Base-by-base conservation (phyloP, 1,140 invertebrate genomes). In the Dendroctonus ponderosae region DNA sequence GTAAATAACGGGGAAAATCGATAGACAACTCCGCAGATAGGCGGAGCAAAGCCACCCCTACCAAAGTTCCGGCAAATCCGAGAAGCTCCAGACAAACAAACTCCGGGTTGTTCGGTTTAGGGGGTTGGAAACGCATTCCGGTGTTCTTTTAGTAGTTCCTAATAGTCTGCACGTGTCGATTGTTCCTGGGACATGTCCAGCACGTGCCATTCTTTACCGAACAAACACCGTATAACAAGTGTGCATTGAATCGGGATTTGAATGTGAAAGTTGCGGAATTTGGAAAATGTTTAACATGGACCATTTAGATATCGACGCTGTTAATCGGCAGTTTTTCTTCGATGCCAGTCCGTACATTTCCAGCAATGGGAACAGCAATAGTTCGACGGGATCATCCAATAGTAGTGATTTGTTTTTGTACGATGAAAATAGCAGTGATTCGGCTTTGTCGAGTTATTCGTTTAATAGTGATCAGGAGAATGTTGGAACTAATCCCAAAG, bases 391-490 rank as follows among this genome's bases (percentile, higher is more conserved):
- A 12, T 72, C 74, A 14, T 77, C 74, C 7, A 77, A 74, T 56
- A 74, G 77, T 56, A 72, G 76, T 61, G 83, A 83, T 74, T 79
- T 82, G 66, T 83, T 84, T 65, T 70, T 79, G 43, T 83, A 81
- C 9, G 82, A 84, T 70, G 82, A 83, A 61, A 81, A 82, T 68
- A 82, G 79, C 72, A 80, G 82, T 68, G 80, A 83, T 72, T 82
- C 81, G 48, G 80, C 80, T 37, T 74, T 78, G 37, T 84, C 83
- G 14, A 81, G 79, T 51, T 82, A 82, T 69, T 81, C 79, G 1
- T 83, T 80, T 64, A 80, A 79, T 37, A 85, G 83, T 75, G 83
- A 85, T 68, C 83, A 85, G 73, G 83, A 85, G 73, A 84, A 84
- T 69, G 81, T 62, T 54, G 65, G 71, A 44, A 77, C 80, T 26